Conservation (phyloP, 2,888 invertebrate species). For the Polylopha cassiicola region DNA sequence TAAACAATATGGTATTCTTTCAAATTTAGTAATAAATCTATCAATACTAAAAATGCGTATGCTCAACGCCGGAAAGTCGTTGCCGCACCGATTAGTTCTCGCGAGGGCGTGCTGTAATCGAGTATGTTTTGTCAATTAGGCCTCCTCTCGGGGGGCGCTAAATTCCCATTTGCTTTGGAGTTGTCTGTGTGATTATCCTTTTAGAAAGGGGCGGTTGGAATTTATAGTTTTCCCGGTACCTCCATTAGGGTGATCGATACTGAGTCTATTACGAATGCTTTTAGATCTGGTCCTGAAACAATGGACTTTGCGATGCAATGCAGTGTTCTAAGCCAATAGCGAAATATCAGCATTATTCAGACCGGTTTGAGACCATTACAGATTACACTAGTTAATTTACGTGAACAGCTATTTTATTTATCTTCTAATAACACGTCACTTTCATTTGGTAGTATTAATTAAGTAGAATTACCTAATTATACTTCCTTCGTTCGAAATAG, state of each 20-base stretch:
- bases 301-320: conserved; percentile 4
- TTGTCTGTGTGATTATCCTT: conserved; percentile 66
- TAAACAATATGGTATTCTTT: not conserved
- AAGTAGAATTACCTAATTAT: no score
- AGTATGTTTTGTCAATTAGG: conserved; percentile 69
- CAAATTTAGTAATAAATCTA: not conserved
- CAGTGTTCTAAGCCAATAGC: no score
- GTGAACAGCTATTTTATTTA: no score
- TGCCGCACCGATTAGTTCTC: conserved; percentile 39
- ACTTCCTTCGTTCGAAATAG: no score
- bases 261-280: conserved; percentile 17
- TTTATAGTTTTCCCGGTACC: conserved; percentile 66
- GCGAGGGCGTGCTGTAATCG: conserved; percentile 37
- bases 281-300: conserved; percentile 13
- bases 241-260: conserved; percentile 55
- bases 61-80: conserved; percentile 39
- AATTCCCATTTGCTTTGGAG: conserved; percentile 61
- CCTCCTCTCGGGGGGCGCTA: conserved; percentile 51
- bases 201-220: conserved; percentile 58
- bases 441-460: no score
- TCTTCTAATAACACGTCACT: no score
- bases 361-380: no score
- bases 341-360: no score
- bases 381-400: no score
- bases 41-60: conserved; percentile 9